Conservation (phyloP, 2,797 vertebrate species). For the Macroramphosus scolopax region DNA sequence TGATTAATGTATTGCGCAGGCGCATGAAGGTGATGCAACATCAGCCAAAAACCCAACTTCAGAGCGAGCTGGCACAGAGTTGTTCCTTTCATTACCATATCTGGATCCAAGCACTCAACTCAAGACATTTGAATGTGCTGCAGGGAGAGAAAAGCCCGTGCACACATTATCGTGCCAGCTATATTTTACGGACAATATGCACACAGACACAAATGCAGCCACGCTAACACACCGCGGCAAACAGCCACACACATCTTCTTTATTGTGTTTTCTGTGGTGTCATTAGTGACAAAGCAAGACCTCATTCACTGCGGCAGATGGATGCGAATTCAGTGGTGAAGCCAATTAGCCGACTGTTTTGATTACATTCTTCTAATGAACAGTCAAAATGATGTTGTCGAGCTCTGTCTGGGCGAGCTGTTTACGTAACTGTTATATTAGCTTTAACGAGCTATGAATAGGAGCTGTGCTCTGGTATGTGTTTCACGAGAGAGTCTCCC, state of each 20-base stretch:
- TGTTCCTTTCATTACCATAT: too few species aligned
- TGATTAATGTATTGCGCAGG: too few species aligned
- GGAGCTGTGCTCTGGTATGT: conserved; percentile 24
- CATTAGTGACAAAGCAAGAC: conserved; percentile 28
- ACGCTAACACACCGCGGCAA: background rate
- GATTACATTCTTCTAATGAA: conserved; percentile 51
- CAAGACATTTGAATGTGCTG: conserved; percentile 40
- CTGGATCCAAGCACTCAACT: conserved; percentile 33
- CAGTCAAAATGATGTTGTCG: conserved; percentile 45
- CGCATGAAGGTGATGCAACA: too few species aligned
- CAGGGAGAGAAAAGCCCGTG: conserved; percentile 3
- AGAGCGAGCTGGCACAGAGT: too few species aligned
- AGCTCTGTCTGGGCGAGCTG: conserved; percentile 32
- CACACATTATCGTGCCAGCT: conserved; percentile 3
- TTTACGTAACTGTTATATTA: conserved; percentile 38
- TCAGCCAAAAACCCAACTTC: too few species aligned
- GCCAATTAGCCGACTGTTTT: conserved; percentile 47
- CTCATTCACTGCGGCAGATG: conserved; percentile 10
- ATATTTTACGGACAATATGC: conserved; percentile 11
- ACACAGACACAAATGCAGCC: background rate
- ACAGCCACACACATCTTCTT: conserved; percentile 6
- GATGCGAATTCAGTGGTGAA: conserved; percentile 23
- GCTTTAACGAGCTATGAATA: conserved; percentile 53
- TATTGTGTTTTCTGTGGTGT: conserved; percentile 8
- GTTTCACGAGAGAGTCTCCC: conserved; percentile 31